Percentiles rank a stretch among this genome's conserved stretches.
phyloP scores from a whole-genome alignment of 2,113 vertebrate species.

The Clarias magur region DNA sequence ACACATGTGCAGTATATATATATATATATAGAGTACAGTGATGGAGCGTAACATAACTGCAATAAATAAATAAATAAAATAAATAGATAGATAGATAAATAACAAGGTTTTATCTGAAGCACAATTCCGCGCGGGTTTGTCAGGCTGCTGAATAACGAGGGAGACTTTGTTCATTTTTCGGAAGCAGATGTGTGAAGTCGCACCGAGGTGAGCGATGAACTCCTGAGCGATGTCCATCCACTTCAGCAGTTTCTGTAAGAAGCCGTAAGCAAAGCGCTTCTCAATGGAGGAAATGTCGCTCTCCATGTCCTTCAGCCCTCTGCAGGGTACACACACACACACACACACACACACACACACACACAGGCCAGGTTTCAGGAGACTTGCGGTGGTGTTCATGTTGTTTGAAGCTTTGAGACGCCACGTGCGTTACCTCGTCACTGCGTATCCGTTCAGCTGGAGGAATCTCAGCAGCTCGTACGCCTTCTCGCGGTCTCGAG shows the following conservation, averaged over 20 bases:
- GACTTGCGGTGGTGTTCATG: background rate
- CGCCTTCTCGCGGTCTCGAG: slow-evolving; percentile 88
- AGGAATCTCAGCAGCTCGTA: slow-evolving; percentile 89
- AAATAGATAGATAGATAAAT: background rate
- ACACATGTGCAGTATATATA: background rate
- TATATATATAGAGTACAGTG: background rate
- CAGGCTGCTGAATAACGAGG: background rate
- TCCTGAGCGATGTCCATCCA: slow-evolving; percentile 96
- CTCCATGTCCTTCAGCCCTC: slow-evolving; percentile 94
- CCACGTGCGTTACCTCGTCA: slow-evolving; percentile 75
- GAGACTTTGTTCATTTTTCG: background rate
- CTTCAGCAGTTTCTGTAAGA: slow-evolving; percentile 88
- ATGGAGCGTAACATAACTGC: background rate
- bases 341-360: slow-evolving; percentile 11
- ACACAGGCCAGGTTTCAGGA: background rate
- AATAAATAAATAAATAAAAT: background rate
- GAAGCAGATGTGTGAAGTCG: background rate
- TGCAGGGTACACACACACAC: slow-evolving; percentile 52
- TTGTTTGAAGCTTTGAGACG: background rate
- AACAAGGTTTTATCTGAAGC: background rate
- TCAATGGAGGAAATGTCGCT: slow-evolving; percentile 92
- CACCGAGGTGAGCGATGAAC: slow-evolving; percentile 92
- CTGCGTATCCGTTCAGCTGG: slow-evolving; percentile 89
- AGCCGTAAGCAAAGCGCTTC: slow-evolving; percentile 92
- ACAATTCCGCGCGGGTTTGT: background rate